Percentiles rank a stretch among this genome's conserved stretches.
Conservation (phyloP, 2,113 vertebrate genomes). For the Elgaria multicarinata region DNA sequence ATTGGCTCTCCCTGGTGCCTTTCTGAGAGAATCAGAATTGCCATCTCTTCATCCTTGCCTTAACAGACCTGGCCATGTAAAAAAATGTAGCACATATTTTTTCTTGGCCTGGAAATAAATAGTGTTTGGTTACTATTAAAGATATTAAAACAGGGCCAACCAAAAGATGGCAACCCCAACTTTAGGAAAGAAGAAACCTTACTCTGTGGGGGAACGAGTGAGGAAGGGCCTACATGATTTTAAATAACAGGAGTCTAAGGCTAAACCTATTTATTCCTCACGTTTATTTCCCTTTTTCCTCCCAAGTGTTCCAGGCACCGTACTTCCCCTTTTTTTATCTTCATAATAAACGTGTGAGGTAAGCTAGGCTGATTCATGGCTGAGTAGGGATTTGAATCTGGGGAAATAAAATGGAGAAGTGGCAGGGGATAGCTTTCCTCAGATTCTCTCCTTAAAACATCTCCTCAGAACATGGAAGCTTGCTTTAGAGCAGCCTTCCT, state of each 20-base stretch:
- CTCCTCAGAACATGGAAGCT: no score
- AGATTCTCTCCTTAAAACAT: background rate
- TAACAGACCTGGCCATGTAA: background rate
- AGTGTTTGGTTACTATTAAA: background rate
- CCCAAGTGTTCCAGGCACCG: no score
- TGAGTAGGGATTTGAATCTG: no score
- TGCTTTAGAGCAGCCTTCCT: background rate
- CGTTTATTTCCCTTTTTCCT: no score
- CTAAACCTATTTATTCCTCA: background rate
- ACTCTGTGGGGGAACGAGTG: background rate
- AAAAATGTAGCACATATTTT: background rate
- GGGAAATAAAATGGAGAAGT: background rate
- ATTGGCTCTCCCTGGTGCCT: no score
- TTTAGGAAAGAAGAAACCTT: background rate
- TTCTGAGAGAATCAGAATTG: background rate
- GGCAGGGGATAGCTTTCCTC: background rate
- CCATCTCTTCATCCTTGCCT: no score
- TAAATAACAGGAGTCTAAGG: background rate
- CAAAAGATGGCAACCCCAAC: background rate
- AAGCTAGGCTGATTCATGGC: no score
- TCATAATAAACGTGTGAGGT: no score
- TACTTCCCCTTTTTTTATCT: no score
- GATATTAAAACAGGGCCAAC: no score
- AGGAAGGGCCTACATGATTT: background rate
- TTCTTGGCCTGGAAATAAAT: background rate